A percentile compares a stretch with the other conserved stretches of the same genome.
These are phyloP conservation scores for Hyla sarda DNA, from an alignment of 2,113 vertebrate genomes.

Conservation along the genomic window DNA sequence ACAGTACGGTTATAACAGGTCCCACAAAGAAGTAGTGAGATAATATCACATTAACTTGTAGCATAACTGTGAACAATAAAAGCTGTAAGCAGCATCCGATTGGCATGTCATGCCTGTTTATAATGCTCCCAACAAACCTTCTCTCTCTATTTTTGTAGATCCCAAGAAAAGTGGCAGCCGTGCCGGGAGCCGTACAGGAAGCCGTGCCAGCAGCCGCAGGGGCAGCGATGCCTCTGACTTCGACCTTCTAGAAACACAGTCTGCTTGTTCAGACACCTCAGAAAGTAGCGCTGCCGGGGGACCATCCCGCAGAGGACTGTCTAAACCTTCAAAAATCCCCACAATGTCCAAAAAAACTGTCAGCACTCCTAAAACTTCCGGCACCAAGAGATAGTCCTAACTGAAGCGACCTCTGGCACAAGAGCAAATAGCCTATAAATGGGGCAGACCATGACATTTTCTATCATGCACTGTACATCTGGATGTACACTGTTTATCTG, in stretches of 20 bases:
- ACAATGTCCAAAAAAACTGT: slow-evolving; percentile 94
- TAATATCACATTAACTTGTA: too few relatives aligned
- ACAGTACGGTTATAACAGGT: too few relatives aligned
- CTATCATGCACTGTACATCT: slow-evolving; percentile 72
- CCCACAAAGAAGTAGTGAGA: too few relatives aligned
- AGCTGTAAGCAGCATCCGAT: too few relatives aligned
- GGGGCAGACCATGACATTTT: slow-evolving; percentile 62
- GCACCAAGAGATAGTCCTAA: slow-evolving; percentile 82
- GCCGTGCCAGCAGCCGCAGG: slow-evolving; percentile 89
- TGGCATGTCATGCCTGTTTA: too few relatives aligned
- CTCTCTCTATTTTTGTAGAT: slow-evolving; percentile 71
- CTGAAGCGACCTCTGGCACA: slow-evolving; percentile 36
- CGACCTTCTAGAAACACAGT: slow-evolving; percentile 91
- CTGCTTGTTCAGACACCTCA: slow-evolving; percentile 92
- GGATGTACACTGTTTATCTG: slow-evolving; percentile 84
- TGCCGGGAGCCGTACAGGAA: slow-evolving; percentile 82
- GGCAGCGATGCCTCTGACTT: slow-evolving; percentile 97
- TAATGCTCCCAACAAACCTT: not conserved
- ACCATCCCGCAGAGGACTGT: slow-evolving; percentile 76
- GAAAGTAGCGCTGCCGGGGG: slow-evolving; percentile 85
- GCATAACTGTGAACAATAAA: too few relatives aligned
- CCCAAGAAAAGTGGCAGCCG: slow-evolving; percentile 87
- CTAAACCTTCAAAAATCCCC: slow-evolving; percentile 95
- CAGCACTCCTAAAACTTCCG: slow-evolving; percentile 83
- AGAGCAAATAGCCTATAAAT: slow-evolving; percentile 46